Conservation (phyloP, 2,888 invertebrate genomes). For the Mesochorus sp. region DNA sequence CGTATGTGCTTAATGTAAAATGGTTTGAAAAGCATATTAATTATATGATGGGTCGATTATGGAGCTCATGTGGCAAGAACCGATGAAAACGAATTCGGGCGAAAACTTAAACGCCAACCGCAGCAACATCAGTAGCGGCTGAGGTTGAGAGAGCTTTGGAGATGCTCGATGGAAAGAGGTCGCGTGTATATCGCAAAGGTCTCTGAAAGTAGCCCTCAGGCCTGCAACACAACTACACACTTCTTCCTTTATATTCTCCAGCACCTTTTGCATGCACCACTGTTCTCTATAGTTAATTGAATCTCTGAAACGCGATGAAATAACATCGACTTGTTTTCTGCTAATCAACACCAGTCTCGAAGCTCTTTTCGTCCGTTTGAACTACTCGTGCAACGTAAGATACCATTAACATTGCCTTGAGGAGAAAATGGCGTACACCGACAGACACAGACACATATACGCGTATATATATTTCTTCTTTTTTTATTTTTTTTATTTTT, state of each 20-base stretch:
- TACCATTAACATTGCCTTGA: slow-evolving; percentile 2
- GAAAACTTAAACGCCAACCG: slow-evolving; percentile 13
- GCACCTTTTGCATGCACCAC: slow-evolving; percentile 10
- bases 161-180: slow-evolving; percentile 17
- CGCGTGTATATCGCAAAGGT: slow-evolving; percentile 39
- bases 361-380: slow-evolving; percentile 6
- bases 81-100: not conserved
- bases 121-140: not conserved
- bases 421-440: not conserved
- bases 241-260: not conserved
- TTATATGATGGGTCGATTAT: slow-evolving; percentile 55
- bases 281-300: slow-evolving; percentile 69
- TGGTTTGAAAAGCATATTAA: slow-evolving; percentile 58
- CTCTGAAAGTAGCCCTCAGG: slow-evolving; percentile 56
- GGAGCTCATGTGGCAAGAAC: slow-evolving; percentile 11
- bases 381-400: slow-evolving; percentile 6
- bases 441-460: not conserved
- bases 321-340: slow-evolving; percentile 68
- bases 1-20: slow-evolving; percentile 31
- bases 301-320: slow-evolving; percentile 66
- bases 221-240: slow-evolving; percentile 49
- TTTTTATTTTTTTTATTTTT: not conserved
- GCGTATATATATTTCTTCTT: slow-evolving; percentile 21
- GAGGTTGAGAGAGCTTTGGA: not conserved
- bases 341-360: slow-evolving; percentile 59